phyloP scores from a whole-genome alignment of 2,888 invertebrate genomes.

The Spodoptera exigua region DNA sequence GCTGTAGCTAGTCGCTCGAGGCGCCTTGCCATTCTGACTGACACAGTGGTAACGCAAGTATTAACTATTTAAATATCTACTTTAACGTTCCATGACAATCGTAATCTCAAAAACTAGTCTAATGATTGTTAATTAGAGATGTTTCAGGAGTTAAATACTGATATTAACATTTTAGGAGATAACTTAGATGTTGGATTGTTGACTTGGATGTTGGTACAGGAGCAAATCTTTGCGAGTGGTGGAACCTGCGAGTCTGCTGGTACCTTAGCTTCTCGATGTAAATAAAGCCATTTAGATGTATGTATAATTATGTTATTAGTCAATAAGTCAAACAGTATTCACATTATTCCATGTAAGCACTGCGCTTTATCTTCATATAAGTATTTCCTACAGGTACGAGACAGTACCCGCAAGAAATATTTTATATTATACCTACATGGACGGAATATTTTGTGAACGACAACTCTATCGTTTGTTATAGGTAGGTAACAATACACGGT shows the following conservation, averaged over 20 bases:
- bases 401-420: too few species aligned
- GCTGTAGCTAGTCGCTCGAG: conserved; percentile 41
- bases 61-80: conserved; percentile 46
- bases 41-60: conserved; percentile 56
- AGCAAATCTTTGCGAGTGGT: conserved; percentile 30
- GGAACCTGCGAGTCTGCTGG: conserved; percentile 33
- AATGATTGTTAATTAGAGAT: conserved; percentile 51
- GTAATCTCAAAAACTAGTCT: conserved; percentile 63
- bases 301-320: conserved; percentile 43
- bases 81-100: conserved; percentile 53
- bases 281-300: conserved; percentile 50
- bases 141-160: conserved; percentile 24
- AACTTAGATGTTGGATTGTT: too few species aligned
- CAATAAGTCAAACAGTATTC: conserved; percentile 66
- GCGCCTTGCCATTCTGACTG: conserved; percentile 57
- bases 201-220: conserved; percentile 24
- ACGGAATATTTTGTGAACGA: too few species aligned
- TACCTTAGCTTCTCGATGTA: conserved; percentile 50
- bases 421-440: too few species aligned
- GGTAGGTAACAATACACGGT: too few species aligned
- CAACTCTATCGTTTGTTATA: too few species aligned
- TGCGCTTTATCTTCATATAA: too few species aligned
- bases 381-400: too few species aligned
- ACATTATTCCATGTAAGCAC: conserved; percentile 48
- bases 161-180: conserved; percentile 12